Evolutionary conservation across 2,888 invertebrate genomes (phyloP), one percentile per base, ranked within the genome.

Genomic region (Zaprionus lineosus): DNA sequence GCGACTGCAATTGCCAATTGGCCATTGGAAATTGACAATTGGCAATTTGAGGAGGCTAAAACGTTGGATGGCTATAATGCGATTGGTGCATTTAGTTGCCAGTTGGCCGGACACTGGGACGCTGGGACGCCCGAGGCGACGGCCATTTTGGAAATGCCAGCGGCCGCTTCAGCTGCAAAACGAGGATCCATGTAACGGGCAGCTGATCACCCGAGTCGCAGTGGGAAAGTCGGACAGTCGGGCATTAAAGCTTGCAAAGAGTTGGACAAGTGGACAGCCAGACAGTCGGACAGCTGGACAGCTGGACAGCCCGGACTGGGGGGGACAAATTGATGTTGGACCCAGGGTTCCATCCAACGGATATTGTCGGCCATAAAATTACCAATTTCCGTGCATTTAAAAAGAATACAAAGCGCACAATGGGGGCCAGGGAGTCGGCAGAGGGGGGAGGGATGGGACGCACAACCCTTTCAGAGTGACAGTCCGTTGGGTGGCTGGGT

Each of bases 51-150:
- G 60, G 43, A 51, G 76, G 64, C 69, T 74, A 78, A 78, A 78
- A 74, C 81, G 77, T 57, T 75, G 74, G 60, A 61, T 58, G 73
- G 73, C 77, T 77, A 79, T 79, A 82, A 83, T 83, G 79, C 81
- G 79, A 84, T 84, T 84, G 84, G 84, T 75, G 84, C 84, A 84
- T 76, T 84, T 83, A 84, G 71, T 70, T 81, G 64, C 53, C 55
- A 60, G 51, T 65, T 56, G 47, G 12, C 16, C 39, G 39, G 24
- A 37, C 29, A n/a, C n/a, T n/a, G n/a, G n/a, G 47, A 50, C 29
- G 55, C 34, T 37, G 14, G 29, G 24, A 28, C 28, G 48, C 51
- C 63, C 58, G 56, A 56, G 60, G 31, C 55, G 67, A 64, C 79
- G 56, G 83, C 79, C 82, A 81, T 78, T 77, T 79, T 79, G 73